Base-by-base conservation (phyloP, 2,888 invertebrate species). In the Escarpia spicata region DNA sequence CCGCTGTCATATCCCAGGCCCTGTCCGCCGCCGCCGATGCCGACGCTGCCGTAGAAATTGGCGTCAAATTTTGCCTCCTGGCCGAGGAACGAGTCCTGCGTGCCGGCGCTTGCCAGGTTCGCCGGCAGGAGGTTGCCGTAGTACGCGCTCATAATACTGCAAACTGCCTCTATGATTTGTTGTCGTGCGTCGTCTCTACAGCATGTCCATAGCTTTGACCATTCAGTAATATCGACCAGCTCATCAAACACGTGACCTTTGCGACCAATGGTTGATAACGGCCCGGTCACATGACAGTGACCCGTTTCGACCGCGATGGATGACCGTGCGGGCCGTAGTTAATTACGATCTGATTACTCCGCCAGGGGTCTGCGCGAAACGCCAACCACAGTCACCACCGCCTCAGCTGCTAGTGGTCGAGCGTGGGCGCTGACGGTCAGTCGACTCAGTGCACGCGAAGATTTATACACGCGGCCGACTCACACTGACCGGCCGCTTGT, bases 111-210 rank as follows among this genome's bases (percentile, higher is more conserved):
- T 10, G 94, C 90, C 93, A 92, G 45, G 92, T 92, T 92, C n/a
- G 94, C 92, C 92, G 92, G 92, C 91, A 94, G 90, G 37, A 94
- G 92, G 92, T 93, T 94, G 89, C 93, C 93, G 93, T 94, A 93
- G 93, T 94, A 94, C 60, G 93, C 92, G 92, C 93, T 93, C 94
- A 94, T 94, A 75, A 75, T 75, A 75, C 75, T 75, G 75, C 75
- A 75, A 75, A 75, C 75, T 75, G 75, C 75, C 75, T 75, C 75
- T 75, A 75, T 75, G 75, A 75, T 75, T 75, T 75, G 75, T 75
- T 75, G 75, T 75, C 75, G 75, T 75, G 75, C 75, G 75, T 75
- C 75, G 75, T 75, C 75, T 75, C 75, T 75, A 75, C 75, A 75
- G 75, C 75, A 75, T 75, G 75, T 75, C 75, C 75, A 75, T 75